Evolutionary conservation across 1,140 invertebrate species (phyloP).

Genomic region (Solen grandis): DNA sequence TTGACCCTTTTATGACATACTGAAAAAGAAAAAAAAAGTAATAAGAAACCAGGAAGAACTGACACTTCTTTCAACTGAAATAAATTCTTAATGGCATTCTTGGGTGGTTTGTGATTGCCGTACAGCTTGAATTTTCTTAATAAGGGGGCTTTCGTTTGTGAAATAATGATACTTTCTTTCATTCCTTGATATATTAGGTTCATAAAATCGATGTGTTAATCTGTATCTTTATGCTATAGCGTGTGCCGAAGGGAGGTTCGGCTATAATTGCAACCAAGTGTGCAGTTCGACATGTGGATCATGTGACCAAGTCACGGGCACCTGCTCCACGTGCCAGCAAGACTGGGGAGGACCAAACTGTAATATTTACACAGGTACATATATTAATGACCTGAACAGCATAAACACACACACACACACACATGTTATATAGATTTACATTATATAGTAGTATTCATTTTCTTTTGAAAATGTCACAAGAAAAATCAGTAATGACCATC

Average conservation of each 20-base stretch:
- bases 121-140: neutral
- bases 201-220: neutral
- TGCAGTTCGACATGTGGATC: conserved; percentile 13
- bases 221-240: neutral
- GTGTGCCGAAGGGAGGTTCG: conserved; percentile 20
- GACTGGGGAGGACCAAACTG: too few relatives aligned
- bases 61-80: neutral
- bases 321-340: too few relatives aligned
- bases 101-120: neutral
- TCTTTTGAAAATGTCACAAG: too few relatives aligned
- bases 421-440: too few relatives aligned
- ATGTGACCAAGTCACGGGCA: conserved; percentile 33
- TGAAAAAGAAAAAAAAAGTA: neutral
- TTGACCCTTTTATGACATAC: too few relatives aligned
- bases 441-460: too few relatives aligned
- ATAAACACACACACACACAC: too few relatives aligned
- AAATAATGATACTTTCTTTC: neutral
- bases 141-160: neutral
- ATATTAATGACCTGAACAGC: too few relatives aligned
- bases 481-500: too few relatives aligned
- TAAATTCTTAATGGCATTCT: neutral
- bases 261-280: conserved; percentile 14
- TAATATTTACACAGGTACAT: too few relatives aligned
- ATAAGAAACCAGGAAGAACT: neutral
- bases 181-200: neutral